phyloP scores from a whole-genome alignment of 2,888 invertebrate species.

The Thymelicus acteon region DNA sequence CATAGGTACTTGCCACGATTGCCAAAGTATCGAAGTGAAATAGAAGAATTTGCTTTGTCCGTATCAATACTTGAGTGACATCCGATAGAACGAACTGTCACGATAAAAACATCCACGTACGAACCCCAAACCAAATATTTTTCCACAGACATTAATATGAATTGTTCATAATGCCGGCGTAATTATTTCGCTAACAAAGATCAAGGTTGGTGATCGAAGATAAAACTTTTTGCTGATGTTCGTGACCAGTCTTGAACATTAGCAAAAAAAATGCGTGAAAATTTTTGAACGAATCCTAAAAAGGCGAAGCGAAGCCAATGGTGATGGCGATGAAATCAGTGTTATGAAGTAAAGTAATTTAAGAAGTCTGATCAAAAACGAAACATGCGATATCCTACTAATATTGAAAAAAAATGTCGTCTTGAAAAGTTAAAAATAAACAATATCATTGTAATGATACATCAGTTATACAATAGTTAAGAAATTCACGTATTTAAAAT shows the following conservation, averaged over 20 bases:
- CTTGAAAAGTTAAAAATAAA: background rate
- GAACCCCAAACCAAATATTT: constrained; percentile 42
- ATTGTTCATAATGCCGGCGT: constrained; percentile 55
- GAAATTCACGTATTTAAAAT: constrained; percentile 31
- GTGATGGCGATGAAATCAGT: constrained; percentile 8
- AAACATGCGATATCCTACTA: background rate
- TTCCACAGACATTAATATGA: constrained; percentile 42
- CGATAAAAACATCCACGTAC: constrained; percentile 37
- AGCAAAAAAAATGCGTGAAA: constrained; percentile 69
- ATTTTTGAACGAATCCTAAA: constrained; percentile 76
- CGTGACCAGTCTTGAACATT: constrained; percentile 74
- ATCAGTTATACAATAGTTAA: too few relatives aligned
- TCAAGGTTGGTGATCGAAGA: constrained; percentile 73
- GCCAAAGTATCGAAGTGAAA: too few relatives aligned
- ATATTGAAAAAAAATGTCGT: background rate
- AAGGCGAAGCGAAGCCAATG: constrained; percentile 47
- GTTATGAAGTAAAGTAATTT: constrained; percentile 39
- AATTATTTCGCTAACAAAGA: constrained; percentile 77
- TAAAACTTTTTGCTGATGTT: constrained; percentile 75
- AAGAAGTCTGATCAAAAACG: constrained; percentile 24
- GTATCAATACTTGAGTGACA: background rate
- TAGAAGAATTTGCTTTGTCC: too few relatives aligned
- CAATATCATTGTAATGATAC: too few relatives aligned
- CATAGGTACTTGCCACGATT: too few relatives aligned
- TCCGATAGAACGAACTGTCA: background rate